A percentile compares a stretch with the other conserved stretches of the same genome.
These are phyloP conservation scores for Ivindomyrus marchei DNA, from an alignment of 2,113 vertebrate species.

Conservation along the genomic window DNA sequence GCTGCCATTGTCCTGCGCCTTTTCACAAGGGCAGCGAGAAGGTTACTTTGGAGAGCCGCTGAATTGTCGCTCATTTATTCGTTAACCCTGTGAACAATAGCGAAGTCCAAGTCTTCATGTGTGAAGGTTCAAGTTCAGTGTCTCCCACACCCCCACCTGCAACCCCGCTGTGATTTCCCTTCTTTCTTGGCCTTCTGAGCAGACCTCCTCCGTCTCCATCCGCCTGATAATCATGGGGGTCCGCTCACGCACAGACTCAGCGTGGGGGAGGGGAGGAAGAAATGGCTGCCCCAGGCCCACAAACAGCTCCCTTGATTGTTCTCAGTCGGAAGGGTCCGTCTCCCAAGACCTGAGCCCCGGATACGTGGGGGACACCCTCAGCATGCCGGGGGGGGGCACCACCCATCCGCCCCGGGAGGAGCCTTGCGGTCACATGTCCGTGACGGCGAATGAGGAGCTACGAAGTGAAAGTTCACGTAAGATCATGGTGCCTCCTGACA, in stretches of 20 bases:
- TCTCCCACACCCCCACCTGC: not conserved
- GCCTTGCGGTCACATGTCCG: not conserved
- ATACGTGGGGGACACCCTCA: not conserved
- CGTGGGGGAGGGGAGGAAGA: not conserved
- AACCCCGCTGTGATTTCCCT: not conserved
- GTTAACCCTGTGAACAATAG: conserved; percentile 39
- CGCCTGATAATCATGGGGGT: not conserved
- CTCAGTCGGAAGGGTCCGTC: not conserved
- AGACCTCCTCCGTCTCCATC: not conserved
- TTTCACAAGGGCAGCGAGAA: conserved; percentile 17
- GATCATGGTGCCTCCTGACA: not conserved
- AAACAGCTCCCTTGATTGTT: not conserved
- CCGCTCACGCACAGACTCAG: not conserved
- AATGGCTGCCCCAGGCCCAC: not conserved
- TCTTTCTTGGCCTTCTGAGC: conserved; percentile 35
- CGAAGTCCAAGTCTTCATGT: conserved; percentile 37
- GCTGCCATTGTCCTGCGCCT: not conserved
- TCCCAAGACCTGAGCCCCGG: not conserved
- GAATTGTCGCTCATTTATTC: conserved; percentile 48
- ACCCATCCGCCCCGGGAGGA: not conserved
- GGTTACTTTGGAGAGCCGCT: conserved; percentile 28
- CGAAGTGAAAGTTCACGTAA: not conserved
- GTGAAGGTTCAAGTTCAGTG: conserved; percentile 44
- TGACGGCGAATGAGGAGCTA: not conserved
- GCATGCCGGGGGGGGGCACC: not conserved